Percentiles rank a stretch among this genome's conserved stretches.
Evolutionary conservation across 37 sponge, comb jelly and placozoan genomes (phyloP).

Genomic region (Beroe forskalii): DNA sequence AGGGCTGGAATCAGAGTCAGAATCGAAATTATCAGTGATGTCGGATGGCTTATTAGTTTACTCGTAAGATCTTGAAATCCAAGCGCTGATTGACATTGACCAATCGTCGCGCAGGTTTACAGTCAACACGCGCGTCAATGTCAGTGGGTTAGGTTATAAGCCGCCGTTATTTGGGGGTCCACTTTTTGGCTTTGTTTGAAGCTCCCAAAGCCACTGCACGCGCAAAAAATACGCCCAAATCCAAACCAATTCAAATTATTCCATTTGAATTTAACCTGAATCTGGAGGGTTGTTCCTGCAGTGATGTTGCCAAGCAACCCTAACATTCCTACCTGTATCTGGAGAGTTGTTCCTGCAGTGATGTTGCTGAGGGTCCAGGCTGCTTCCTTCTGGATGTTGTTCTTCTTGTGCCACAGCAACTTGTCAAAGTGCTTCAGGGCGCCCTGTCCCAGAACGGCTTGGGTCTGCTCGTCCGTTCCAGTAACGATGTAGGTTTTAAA

Average conservation of each 20-base stretch:
- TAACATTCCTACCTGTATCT: slow-evolving; percentile 14
- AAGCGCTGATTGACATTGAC: too few species aligned
- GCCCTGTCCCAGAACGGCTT: slow-evolving; percentile 74
- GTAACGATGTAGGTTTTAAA: too few species aligned
- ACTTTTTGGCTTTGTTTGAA: too few species aligned
- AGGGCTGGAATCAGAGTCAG: too few species aligned
- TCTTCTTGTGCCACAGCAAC: slow-evolving; percentile 75
- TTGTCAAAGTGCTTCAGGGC: slow-evolving; percentile 71
- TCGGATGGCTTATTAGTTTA: too few species aligned
- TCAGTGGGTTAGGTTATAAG: too few species aligned
- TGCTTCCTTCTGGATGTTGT: slow-evolving; percentile 88
- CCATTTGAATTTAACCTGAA: slow-evolving; percentile 4
- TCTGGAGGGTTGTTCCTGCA: slow-evolving; percentile 27
- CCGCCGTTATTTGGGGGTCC: too few species aligned
- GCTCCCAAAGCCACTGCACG: too few species aligned
- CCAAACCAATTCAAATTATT: not conserved
- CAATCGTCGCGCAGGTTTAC: too few species aligned
- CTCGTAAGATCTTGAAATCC: too few species aligned
- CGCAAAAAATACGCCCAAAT: not conserved
- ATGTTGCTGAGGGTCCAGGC: slow-evolving; percentile 64
- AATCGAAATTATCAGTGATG: too few species aligned
- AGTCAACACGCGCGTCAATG: too few species aligned
- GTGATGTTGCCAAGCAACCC: slow-evolving; percentile 65
- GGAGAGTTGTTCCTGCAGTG: slow-evolving; percentile 28
- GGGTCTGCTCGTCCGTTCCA: slow-evolving; percentile 90